Conservation (phyloP, 2,113 vertebrate genomes). For the Psettodes erumei region DNA sequence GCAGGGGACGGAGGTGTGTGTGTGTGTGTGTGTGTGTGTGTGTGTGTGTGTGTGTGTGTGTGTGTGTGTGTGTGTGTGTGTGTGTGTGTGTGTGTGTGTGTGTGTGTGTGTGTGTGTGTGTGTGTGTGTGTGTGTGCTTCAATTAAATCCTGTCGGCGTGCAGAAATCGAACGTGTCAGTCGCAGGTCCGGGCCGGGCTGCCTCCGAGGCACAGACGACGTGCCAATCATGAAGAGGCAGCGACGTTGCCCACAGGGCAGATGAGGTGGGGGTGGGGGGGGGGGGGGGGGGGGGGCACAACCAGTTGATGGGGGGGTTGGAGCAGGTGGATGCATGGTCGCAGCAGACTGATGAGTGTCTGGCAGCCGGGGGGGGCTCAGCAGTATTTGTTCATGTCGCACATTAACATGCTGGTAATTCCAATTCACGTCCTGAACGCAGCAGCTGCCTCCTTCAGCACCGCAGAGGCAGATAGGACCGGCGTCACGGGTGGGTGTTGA, state of each 20-base stretch:
- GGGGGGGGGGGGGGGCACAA: rapidly evolving
- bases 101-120: neutral
- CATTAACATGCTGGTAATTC: constrained; percentile 15
- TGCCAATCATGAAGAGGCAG: constrained; percentile 37
- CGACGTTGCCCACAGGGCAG: neutral
- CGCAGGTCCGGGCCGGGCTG: constrained; percentile 19
- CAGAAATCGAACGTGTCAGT: constrained; percentile 64
- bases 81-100: neutral
- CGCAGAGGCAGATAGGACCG: neutral
- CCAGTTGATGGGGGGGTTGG: neutral
- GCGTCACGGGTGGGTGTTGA: too few relatives aligned
- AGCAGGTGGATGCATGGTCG: constrained; percentile 32
- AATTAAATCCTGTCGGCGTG: constrained; percentile 48
- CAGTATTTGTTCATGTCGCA: neutral
- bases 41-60: constrained; percentile 3
- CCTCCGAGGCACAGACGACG: constrained; percentile 25
- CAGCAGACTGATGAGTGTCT: neutral
- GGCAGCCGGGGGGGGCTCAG: neutral
- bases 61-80: neutral
- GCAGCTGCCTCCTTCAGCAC: neutral
- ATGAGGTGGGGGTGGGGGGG: neutral
- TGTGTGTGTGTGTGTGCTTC: constrained; percentile 26
- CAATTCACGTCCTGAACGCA: constrained; percentile 2
- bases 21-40: neutral
- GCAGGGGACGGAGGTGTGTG: neutral